Evolutionary conservation across 1,140 invertebrate species (phyloP), one percentile per base, ranked within the genome.

Genomic region (Dinoponera quadriceps): DNA sequence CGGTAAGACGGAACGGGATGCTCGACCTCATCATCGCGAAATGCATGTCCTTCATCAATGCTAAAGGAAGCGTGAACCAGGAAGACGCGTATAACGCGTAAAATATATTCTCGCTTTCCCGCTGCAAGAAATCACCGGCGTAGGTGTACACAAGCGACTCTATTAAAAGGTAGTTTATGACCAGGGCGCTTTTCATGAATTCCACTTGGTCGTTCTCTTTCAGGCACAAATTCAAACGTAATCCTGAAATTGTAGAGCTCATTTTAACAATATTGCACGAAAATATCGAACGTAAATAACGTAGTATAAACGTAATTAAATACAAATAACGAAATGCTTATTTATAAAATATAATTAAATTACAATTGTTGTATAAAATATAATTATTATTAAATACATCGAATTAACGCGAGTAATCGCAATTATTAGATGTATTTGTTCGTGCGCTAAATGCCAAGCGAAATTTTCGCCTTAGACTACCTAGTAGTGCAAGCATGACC

Each of bases 1-100:
- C 90, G 1, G 83, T 89, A 1, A 90, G 27, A 25, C 73, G 80
- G 33, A 91, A 75, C 11, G 85, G 75, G 20, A 84, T 82, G 11
- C 72, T 77, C n/a, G 85, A 44, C 20, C 88, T 83, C 85, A 91
- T 89, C 65, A 90, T 83, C 3, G 89, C 63, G n/a, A 90, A 90
- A 16, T 73, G 55, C 11, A 90, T 2, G 18, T 91, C 78, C 29
- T 85, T 88, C 3, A 77, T 68, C 22, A 88, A 20, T 2, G 55
- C 83, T 20, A 51, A 14, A 22, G 88, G 84, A 63, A 91, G 68
- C 18, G 88, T 73, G 20, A 85, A 88, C 90, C 90, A 92, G 13
- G 65, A 54, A 57, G 57, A 85, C 20, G 62, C 14, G 55, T 89
- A 90, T 11, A 88, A 48, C 1, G 87, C 71, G 60, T 75, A n/a